A percentile compares a stretch with the other conserved stretches of the same genome.
phyloP scores from a whole-genome alignment of 92 coral and sea anemone genomes.

The Porites divaricata region DNA sequence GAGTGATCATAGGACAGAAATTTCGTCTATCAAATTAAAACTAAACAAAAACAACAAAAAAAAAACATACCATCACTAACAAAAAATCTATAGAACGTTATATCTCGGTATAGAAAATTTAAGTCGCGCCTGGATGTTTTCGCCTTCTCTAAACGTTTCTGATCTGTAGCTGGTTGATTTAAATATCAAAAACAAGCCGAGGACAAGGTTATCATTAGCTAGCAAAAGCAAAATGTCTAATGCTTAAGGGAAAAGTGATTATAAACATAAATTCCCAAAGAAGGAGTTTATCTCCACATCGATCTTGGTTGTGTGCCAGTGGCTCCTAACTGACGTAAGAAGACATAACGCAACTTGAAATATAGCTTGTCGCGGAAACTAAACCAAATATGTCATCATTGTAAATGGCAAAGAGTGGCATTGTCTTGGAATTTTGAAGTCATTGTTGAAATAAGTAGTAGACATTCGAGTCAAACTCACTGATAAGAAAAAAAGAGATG shows the following conservation, averaged over 20 bases:
- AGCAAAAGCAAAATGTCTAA: background rate
- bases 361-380: background rate
- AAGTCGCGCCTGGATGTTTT: slow-evolving; percentile 16
- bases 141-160: background rate
- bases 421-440: slow-evolving; percentile 16
- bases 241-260: background rate
- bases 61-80: background rate
- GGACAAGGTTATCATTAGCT: background rate
- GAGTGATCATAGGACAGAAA: background rate
- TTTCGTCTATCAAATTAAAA: background rate
- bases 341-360: background rate
- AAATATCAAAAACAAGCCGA: slow-evolving; percentile 10
- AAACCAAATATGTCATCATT: background rate
- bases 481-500: too few relatives aligned
- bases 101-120: background rate
- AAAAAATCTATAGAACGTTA: background rate
- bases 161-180: background rate
- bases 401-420: background rate
- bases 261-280: too few relatives aligned
- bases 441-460: background rate
- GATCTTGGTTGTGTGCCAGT: too few relatives aligned
- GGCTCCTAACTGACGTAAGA: too few relatives aligned
- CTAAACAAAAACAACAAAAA: background rate
- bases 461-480: too few relatives aligned
- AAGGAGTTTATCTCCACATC: too few relatives aligned